A percentile compares a stretch with the other conserved stretches of the same genome.
These are phyloP conservation scores for Sardina pilchardus DNA, from an alignment of 2,113 vertebrate genomes.

Conservation along the genomic window DNA sequence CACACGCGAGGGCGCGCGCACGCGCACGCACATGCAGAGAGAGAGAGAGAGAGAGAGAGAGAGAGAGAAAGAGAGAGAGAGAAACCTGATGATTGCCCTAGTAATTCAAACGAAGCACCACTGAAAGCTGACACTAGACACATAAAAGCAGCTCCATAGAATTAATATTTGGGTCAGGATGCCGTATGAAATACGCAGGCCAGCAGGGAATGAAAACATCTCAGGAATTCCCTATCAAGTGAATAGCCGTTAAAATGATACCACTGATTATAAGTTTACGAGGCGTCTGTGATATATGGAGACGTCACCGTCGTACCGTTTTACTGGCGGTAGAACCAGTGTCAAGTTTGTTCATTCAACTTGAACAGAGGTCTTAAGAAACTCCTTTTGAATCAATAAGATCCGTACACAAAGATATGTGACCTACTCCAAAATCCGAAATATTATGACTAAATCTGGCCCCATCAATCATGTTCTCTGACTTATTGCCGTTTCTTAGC, in stretches of 20 bases:
- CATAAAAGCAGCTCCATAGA: conserved; percentile 42
- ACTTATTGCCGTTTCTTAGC: conserved; percentile 50
- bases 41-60: conserved; percentile 6
- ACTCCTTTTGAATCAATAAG: not conserved
- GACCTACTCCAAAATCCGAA: not conserved
- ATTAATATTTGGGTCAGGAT: conserved; percentile 45
- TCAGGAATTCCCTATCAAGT: conserved; percentile 55
- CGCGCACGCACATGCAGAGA: conserved; percentile 6
- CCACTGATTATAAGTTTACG: not conserved
- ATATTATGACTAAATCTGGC: conserved; percentile 22
- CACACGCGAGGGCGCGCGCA: not conserved
- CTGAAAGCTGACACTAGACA: conserved; percentile 55
- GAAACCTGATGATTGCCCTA: conserved; percentile 59
- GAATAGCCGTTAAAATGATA: conserved; percentile 8
- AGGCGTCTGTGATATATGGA: not conserved
- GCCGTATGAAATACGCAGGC: conserved; percentile 44
- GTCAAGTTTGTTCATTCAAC: not conserved
- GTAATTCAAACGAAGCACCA: conserved; percentile 55
- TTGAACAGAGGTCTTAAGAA: not conserved
- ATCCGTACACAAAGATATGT: not conserved
- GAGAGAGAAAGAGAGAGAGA: not conserved
- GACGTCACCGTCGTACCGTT: not conserved
- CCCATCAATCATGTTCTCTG: conserved; percentile 53
- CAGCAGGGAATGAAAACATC: conserved; percentile 51
- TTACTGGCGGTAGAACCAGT: not conserved